phyloP scores from a whole-genome alignment of 2,797 vertebrate genomes.

The Natrix natrix region DNA sequence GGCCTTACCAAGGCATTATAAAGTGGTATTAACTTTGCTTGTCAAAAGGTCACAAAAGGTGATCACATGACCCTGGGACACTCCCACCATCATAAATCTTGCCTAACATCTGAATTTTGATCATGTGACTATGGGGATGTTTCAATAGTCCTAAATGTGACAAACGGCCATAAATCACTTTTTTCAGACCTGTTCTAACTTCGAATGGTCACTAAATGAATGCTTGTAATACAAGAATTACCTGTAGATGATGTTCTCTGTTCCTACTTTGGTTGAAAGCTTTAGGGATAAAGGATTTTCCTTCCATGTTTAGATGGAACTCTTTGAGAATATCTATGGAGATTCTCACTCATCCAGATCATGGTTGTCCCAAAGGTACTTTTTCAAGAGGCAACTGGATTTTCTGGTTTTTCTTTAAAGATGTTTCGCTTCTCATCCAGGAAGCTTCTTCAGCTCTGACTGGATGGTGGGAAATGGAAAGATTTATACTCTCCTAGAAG shows the following conservation, averaged over 20 bases:
- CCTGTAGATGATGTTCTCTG: background rate
- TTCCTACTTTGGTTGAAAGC: background rate
- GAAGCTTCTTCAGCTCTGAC: too few species aligned
- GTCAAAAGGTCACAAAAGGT: background rate
- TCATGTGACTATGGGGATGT: background rate
- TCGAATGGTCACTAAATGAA: background rate
- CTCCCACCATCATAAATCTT: background rate
- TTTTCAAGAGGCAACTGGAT: too few species aligned
- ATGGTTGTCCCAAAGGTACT: too few species aligned
- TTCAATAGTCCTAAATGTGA: background rate
- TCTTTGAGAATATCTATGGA: background rate
- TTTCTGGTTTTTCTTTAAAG: too few species aligned
- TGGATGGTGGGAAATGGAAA: too few species aligned
- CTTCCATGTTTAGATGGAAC: background rate
- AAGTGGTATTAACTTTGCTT: background rate
- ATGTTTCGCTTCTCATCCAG: too few species aligned
- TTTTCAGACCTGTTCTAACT: background rate
- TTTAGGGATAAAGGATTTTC: background rate
- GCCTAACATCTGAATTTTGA: background rate
- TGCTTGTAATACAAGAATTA: background rate
- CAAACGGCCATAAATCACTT: background rate
- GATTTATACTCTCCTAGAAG: background rate
- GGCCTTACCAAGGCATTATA: too few species aligned
- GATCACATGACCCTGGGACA: background rate
- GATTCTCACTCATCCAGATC: too few species aligned